Base-by-base conservation (phyloP, 2,888 invertebrate species). In the Gastracanthus pulcherrimus region DNA sequence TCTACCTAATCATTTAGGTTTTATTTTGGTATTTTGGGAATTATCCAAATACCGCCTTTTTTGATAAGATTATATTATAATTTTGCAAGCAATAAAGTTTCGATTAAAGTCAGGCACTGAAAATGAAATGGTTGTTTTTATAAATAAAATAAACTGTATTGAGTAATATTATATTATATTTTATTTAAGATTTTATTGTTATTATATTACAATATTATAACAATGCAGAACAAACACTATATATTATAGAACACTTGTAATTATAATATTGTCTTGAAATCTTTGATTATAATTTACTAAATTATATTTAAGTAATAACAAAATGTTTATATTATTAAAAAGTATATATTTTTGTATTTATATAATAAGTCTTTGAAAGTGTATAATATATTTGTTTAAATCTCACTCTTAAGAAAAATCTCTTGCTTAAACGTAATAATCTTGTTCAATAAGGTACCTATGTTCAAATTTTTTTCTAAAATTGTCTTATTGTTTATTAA, bases 201-300 rank as follows among this genome's bases (percentile, higher is more conserved):
- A 60, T 26, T 60, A 45, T 69, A 76, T 76, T 76, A 69, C 76
- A 76, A 69, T 67, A 45, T 58, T 45, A 34, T 76, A 76, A 60
- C 67, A 69, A 69, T 76, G 58, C 45, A 58, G 67, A 60, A 69
- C 41, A 48, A 71, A 78, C 26, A 19, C 16, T 76, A 60, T 60
- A 45, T n/a, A n/a, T 11, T 70, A 38, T n/a, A 23, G 78, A 70
- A 78, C 64, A 71, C 48, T 78, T 71, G 41, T 62, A 26, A 62
- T 60, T 69, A 45, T 45, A 74, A 74, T 76, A 76, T 76, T 76
- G 76, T 76, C 76, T 69, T 58, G 16, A 23, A 69, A 76, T 38
- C 19, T 66, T 55, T 60, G 74, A 75, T 64, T 60, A 60, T 26
- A 23, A 36, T 45, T 5, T 13, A 31, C 0, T 48, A 36, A 74